Evolutionary conservation across 64 coral and sea anemone genomes (phyloP).

Genomic region (Pachyseris speciosa): DNA sequence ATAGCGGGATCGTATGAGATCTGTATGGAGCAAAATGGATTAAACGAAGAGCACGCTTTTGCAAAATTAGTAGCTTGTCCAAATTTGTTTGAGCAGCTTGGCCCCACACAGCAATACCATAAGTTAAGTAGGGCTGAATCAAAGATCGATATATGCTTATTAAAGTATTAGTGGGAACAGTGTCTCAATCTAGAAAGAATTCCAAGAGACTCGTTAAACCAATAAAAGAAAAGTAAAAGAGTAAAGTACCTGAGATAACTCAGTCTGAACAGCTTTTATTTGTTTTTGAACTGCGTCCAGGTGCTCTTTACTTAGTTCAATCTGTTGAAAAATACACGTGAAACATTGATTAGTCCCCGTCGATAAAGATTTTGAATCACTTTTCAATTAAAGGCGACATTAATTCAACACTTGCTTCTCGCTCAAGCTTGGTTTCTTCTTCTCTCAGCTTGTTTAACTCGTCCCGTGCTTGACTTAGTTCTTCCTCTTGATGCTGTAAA

Average conservation of each 20-base stretch:
- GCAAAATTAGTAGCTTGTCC: too few species aligned
- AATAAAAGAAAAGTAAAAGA: not conserved
- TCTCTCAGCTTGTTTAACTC: slow-evolving; percentile 93
- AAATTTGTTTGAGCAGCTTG: too few species aligned
- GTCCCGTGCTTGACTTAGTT: slow-evolving; percentile 84
- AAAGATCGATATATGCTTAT: too few species aligned
- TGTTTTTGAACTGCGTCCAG: slow-evolving; percentile 92
- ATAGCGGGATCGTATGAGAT: too few species aligned
- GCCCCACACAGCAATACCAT: too few species aligned
- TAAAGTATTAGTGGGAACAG: too few species aligned
- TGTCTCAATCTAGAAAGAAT: not conserved
- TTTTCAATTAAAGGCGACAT: not conserved
- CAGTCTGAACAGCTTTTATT: slow-evolving; percentile 80
- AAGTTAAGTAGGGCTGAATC: too few species aligned
- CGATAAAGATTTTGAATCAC: too few species aligned
- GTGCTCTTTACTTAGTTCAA: slow-evolving; percentile 89
- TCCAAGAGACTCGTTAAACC: too few species aligned
- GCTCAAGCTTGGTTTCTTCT: slow-evolving; percentile 92
- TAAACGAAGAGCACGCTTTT: too few species aligned
- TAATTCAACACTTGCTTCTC: slow-evolving; percentile 63
- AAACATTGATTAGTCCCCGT: too few species aligned
- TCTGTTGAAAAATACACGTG: slow-evolving; percentile 40
- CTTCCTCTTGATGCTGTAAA: slow-evolving; percentile 92
- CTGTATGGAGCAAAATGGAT: too few species aligned
- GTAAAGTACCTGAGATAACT: slow-evolving; percentile 85